Conservation (phyloP, 2,113 vertebrate species). For the Hippocampus barbouri region DNA sequence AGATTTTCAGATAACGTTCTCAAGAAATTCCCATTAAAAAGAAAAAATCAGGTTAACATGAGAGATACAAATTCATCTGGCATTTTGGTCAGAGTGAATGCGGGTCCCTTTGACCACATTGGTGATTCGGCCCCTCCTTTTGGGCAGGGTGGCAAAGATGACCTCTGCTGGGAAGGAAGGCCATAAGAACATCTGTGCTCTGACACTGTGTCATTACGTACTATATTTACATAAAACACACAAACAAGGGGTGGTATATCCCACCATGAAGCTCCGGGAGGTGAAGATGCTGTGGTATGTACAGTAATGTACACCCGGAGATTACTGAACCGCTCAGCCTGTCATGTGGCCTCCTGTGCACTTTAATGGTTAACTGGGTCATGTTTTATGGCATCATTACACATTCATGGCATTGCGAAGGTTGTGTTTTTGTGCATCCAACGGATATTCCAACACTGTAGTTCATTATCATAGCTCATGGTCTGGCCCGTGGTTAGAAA, state of each 20-base stretch:
- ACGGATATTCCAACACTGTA: slow-evolving; percentile 11
- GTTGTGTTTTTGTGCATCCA: slow-evolving; percentile 26
- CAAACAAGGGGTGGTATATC: slow-evolving; percentile 59
- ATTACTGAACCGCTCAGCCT: slow-evolving; percentile 43
- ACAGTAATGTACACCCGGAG: slow-evolving; percentile 29
- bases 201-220: slow-evolving; percentile 69
- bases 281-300: slow-evolving; percentile 44
- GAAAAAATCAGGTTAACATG: slow-evolving; percentile 55
- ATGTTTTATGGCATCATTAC: slow-evolving; percentile 52
- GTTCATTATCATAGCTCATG: slow-evolving; percentile 29
- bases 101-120: slow-evolving; percentile 51
- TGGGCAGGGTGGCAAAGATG: slow-evolving; percentile 66
- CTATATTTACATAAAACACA: slow-evolving; percentile 73
- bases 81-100: slow-evolving; percentile 74
- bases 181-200: slow-evolving; percentile 67
- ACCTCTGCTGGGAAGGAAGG: slow-evolving; percentile 67
- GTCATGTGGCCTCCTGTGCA: slow-evolving; percentile 47
- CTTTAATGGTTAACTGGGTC: slow-evolving; percentile 26
- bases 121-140: slow-evolving; percentile 59
- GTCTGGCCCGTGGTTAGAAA: slow-evolving; percentile 24
- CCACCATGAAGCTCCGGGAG: slow-evolving; percentile 40
- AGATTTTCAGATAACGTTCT: slow-evolving; percentile 38
- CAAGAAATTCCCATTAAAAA: slow-evolving; percentile 33
- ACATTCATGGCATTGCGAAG: slow-evolving; percentile 28
- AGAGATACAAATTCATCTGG: slow-evolving; percentile 70